These are phyloP conservation scores for Leucophora obtusa DNA, from an alignment of 2,888 invertebrate species.

Conservation along the genomic window DNA sequence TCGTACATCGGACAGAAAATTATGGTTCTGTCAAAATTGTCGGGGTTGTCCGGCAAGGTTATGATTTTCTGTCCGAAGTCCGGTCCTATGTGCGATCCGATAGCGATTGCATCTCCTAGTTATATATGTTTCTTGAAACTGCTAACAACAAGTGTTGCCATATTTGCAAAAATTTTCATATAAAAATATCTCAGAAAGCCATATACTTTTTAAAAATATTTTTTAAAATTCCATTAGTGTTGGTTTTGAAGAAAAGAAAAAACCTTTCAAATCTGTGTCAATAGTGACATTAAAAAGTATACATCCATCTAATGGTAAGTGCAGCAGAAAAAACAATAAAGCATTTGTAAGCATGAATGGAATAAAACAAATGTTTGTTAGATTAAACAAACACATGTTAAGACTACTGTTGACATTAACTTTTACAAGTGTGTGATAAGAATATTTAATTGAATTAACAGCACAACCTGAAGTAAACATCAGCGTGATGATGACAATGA, in stretches of 20 bases:
- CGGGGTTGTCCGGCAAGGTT: too few relatives aligned
- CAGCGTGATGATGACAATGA: constrained; percentile 18
- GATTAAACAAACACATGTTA: constrained; percentile 59
- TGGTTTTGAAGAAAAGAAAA: background rate
- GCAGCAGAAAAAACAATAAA: background rate
- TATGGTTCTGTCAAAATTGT: too few relatives aligned
- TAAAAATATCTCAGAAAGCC: too few relatives aligned
- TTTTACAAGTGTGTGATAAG: constrained; percentile 61
- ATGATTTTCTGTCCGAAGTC: too few relatives aligned
- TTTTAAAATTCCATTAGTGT: background rate
- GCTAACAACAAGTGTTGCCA: too few relatives aligned
- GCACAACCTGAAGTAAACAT: constrained; percentile 20
- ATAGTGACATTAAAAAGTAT: constrained; percentile 53
- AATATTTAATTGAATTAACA: constrained; percentile 62
- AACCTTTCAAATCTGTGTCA: constrained; percentile 61
- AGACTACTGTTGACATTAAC: constrained; percentile 58
- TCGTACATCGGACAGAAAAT: too few relatives aligned
- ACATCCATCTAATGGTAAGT: background rate
- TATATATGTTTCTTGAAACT: too few relatives aligned
- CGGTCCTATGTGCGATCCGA: too few relatives aligned
- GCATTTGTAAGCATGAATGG: constrained; percentile 26
- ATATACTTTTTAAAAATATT: too few relatives aligned
- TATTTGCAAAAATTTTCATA: too few relatives aligned
- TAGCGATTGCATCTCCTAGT: too few relatives aligned
- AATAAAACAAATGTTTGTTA: constrained; percentile 47